Percentiles rank a stretch among this genome's conserved stretches.
These are phyloP conservation scores for Yponomeuta plumbellus DNA, from an alignment of 2,888 invertebrate species.

Conservation along the genomic window DNA sequence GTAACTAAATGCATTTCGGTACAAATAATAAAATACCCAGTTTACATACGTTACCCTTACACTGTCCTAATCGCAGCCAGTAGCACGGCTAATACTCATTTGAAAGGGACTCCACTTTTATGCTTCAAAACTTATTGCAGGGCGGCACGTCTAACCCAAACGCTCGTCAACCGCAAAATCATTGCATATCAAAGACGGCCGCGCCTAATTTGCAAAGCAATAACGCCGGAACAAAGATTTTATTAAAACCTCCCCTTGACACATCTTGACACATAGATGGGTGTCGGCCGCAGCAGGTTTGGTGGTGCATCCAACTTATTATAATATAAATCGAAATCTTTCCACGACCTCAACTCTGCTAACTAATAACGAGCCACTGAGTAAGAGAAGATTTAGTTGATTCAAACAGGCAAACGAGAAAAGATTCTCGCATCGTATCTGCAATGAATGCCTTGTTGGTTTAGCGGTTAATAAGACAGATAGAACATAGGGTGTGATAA, in stretches of 20 bases:
- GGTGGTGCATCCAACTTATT: not conserved
- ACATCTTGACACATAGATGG: not conserved
- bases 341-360: not conserved
- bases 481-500: too few relatives aligned
- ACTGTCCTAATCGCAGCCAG: too few relatives aligned
- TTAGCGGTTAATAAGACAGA: too few relatives aligned
- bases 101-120: not conserved
- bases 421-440: too few relatives aligned
- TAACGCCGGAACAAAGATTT: not conserved
- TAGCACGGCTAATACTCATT: too few relatives aligned
- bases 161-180: not conserved
- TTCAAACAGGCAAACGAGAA: too few relatives aligned
- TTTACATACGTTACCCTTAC: too few relatives aligned
- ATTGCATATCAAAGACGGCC: not conserved
- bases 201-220: not conserved
- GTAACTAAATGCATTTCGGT: too few relatives aligned
- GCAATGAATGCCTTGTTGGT: too few relatives aligned
- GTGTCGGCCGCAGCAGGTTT: not conserved
- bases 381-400: too few relatives aligned
- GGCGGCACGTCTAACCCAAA: not conserved
- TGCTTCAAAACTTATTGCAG: not conserved
- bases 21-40: too few relatives aligned
- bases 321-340: conserved; percentile 2
- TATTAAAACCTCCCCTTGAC: not conserved
- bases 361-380: not conserved